phyloP scores from a whole-genome alignment of 2,113 vertebrate species.

The Elephantulus edwardii region DNA sequence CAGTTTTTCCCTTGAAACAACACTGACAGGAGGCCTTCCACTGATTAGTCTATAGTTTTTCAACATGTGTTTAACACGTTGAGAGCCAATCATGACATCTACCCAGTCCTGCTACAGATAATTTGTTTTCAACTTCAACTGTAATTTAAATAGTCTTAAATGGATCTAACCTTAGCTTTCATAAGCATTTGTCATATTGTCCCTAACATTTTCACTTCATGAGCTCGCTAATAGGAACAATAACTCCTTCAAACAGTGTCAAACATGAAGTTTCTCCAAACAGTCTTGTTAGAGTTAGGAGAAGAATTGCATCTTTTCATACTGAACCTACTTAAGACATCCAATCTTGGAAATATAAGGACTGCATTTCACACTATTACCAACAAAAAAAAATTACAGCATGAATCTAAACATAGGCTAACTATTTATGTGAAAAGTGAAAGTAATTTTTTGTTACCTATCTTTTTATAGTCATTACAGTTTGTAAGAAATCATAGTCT shows the following conservation, averaged over 20 bases:
- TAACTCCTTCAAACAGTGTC: not conserved
- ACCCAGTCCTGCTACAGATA: not conserved
- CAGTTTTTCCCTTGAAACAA: slow-evolving; percentile 23
- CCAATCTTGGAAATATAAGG: not conserved
- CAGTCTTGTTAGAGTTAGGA: not conserved
- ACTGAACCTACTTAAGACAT: not conserved
- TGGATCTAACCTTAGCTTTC: not conserved
- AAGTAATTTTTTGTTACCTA: slow-evolving; percentile 36
- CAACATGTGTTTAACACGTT: not conserved
- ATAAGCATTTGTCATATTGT: not conserved
- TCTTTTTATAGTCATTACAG: not conserved
- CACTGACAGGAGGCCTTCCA: not conserved
- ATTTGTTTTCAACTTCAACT: not conserved
- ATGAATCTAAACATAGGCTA: slow-evolving; percentile 1
- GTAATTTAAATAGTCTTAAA: not conserved
- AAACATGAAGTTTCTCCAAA: not conserved
- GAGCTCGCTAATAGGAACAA: not conserved
- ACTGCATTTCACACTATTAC: not conserved
- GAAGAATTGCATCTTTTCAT: not conserved
- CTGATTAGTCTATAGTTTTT: not conserved
- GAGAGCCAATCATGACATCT: not conserved
- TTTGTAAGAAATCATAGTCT: not conserved
- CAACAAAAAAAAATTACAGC: not conserved
- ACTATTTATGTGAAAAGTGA: not conserved
- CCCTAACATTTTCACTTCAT: not conserved